These are phyloP conservation scores for Amphiprion clarkii DNA, from an alignment of 2,797 vertebrate species.

Conservation along the genomic window DNA sequence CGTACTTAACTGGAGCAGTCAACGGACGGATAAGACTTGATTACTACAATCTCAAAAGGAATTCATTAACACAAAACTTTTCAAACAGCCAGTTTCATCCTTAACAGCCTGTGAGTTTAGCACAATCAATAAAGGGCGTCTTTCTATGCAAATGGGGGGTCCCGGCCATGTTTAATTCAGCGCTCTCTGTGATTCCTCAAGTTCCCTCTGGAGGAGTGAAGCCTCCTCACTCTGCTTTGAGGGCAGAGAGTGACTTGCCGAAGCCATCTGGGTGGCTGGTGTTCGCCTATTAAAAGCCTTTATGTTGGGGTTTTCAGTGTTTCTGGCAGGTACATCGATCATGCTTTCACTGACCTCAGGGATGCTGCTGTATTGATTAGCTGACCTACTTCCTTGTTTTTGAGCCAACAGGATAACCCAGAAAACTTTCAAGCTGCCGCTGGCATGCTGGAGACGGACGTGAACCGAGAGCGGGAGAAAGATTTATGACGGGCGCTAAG, in stretches of 20 bases:
- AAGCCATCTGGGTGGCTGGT: slow-evolving; percentile 26
- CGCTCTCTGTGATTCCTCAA: slow-evolving; percentile 10
- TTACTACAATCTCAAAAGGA: background rate
- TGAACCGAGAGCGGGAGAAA: background rate
- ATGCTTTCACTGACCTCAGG: slow-evolving; percentile 34
- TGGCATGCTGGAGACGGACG: background rate
- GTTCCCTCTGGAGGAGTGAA: slow-evolving; percentile 7
- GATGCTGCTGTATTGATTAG: slow-evolving; percentile 56
- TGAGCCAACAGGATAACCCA: slow-evolving; percentile 20
- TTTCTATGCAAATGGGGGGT: slow-evolving; percentile 10
- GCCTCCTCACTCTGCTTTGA: slow-evolving; percentile 30
- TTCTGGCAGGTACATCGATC: slow-evolving; percentile 63
- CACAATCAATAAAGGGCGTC: slow-evolving; percentile 13
- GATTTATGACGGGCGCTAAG: background rate
- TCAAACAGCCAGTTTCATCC: slow-evolving; percentile 1
- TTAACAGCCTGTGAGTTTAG: background rate
- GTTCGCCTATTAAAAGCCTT: slow-evolving; percentile 31
- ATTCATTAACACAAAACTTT: slow-evolving; percentile 7
- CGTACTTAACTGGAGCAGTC: background rate
- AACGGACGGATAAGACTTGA: background rate
- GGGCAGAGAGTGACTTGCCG: slow-evolving; percentile 18
- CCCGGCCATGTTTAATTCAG: slow-evolving; percentile 32
- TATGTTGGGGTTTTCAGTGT: slow-evolving; percentile 29
- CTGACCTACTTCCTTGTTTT: slow-evolving; percentile 52
- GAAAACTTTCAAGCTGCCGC: slow-evolving; percentile 5